These are phyloP conservation scores for Pithys albifrons DNA, from an alignment of 2,113 vertebrate species.

Conservation along the genomic window DNA sequence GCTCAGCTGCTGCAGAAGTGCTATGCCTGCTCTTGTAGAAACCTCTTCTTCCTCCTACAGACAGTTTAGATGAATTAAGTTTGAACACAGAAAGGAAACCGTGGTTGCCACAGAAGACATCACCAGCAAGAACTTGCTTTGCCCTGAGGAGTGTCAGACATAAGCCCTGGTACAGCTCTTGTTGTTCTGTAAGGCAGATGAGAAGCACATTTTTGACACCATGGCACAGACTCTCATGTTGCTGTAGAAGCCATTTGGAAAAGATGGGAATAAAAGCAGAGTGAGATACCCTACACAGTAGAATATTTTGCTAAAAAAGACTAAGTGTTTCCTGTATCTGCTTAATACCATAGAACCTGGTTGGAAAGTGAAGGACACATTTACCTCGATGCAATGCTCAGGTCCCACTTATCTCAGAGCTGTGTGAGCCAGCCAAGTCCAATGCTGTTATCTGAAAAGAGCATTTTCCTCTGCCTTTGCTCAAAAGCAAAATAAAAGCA, in stretches of 20 bases:
- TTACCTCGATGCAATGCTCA: fast-evolving
- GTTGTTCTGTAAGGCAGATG: fast-evolving
- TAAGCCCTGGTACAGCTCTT: not conserved
- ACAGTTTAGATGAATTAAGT: not conserved
- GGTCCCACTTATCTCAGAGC: not conserved
- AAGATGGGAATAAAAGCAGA: not conserved
- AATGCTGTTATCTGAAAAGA: not conserved
- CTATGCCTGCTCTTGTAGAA: not conserved
- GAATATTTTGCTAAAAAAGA: not conserved
- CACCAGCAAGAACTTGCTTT: not conserved
- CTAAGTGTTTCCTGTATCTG: not conserved
- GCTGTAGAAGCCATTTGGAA: not conserved
- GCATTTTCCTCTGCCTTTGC: not conserved
- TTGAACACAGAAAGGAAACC: not conserved
- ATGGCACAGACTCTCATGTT: fast-evolving
- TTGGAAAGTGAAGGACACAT: not conserved
- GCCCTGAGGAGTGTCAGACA: fast-evolving
- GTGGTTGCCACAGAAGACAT: not conserved
- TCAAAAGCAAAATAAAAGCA: not conserved
- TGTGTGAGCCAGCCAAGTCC: not conserved
- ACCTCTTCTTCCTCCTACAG: not conserved
- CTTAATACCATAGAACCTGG: not conserved
- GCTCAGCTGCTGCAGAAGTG: not conserved
- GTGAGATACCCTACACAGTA: not conserved
- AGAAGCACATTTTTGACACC: not conserved